phyloP scores from a whole-genome alignment of 2,113 vertebrate species.

The Asarcornis scutulata region DNA sequence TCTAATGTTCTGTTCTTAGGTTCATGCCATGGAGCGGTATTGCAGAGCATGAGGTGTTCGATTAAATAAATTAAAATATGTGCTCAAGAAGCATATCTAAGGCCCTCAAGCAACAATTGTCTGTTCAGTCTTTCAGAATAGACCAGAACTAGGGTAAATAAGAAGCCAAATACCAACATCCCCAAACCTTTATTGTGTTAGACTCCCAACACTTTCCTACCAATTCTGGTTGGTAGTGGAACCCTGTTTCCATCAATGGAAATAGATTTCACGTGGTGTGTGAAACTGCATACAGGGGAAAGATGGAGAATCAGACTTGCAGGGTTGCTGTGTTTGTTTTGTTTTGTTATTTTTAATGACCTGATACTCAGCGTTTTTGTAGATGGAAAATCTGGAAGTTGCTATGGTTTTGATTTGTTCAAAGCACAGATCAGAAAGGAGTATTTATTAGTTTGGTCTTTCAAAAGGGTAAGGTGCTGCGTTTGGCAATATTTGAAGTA shows the following conservation, averaged over 20 bases:
- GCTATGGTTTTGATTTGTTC: neutral
- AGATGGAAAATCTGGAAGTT: neutral
- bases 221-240: accelerated
- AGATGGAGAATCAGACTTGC: neutral
- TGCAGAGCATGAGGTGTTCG: neutral
- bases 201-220: neutral
- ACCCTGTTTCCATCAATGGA: neutral
- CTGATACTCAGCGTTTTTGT: neutral
- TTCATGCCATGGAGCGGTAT: neutral
- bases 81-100: neutral
- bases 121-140: neutral
- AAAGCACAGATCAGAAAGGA: neutral
- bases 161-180: neutral
- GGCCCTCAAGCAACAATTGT: neutral
- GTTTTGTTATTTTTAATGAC: neutral
- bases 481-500: neutral
- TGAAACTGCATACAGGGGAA: neutral
- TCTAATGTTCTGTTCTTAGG: neutral
- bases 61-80: neutral
- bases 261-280: neutral
- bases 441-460: neutral
- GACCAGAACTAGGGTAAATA: neutral
- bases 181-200: neutral
- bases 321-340: neutral
- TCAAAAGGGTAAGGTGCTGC: neutral